Conservation (phyloP, 37 sponge, comb jelly and placozoan species). For the Oscarella lobularis region DNA sequence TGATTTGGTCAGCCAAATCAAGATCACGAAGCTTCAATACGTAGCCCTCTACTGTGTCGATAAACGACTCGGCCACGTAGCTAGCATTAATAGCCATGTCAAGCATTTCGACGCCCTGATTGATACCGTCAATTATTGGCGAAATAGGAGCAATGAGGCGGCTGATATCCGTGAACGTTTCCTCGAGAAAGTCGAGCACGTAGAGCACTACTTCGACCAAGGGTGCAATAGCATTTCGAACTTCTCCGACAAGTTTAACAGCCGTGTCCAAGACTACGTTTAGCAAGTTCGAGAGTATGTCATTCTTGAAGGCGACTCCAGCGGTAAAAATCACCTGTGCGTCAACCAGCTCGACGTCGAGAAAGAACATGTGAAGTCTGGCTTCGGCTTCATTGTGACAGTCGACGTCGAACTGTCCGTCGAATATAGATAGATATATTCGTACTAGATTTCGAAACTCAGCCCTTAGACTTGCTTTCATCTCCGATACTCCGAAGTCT, state of each 20-base stretch:
- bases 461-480: not conserved
- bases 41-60: no score
- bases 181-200: not conserved
- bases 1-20: no score
- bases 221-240: not conserved
- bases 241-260: not conserved
- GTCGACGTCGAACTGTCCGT: not conserved
- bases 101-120: not conserved
- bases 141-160: not conserved
- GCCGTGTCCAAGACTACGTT: not conserved
- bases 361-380: not conserved
- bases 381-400: not conserved
- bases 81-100: no score
- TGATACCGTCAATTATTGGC: not conserved
- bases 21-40: no score
- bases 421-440: not conserved
- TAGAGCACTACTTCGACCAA: not conserved
- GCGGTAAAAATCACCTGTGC: not conserved
- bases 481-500: not conserved
- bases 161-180: not conserved
- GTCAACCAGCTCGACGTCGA: not conserved
- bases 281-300: not conserved
- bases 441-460: not conserved
- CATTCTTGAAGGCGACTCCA: not conserved
- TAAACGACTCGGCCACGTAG: no score